Evolutionary conservation across 2,113 vertebrate species (phyloP).

Genomic region (Spheniscus mendiculus): DNA sequence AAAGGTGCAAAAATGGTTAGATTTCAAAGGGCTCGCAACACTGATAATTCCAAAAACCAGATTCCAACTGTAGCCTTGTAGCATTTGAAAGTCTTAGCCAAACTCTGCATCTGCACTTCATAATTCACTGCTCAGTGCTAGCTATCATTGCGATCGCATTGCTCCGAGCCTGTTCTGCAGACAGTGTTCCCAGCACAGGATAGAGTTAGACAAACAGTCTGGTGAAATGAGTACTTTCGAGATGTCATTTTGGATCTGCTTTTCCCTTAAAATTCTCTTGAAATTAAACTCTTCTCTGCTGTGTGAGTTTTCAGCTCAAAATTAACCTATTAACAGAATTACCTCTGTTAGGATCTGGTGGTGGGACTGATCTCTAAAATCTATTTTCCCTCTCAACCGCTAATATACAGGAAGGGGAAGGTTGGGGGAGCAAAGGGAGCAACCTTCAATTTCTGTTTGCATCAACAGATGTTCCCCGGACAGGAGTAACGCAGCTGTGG

Average conservation of each 20-base stretch:
- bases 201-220: background rate
- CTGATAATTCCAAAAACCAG: background rate
- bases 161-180: background rate
- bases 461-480: background rate
- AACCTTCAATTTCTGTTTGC: background rate
- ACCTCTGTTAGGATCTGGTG: background rate
- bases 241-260: background rate
- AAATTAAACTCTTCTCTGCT: background rate
- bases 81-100: background rate
- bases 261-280: background rate
- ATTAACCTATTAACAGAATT: background rate
- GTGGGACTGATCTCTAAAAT: background rate
- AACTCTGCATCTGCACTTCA: background rate
- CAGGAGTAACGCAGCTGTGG: background rate
- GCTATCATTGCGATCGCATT: fast-evolving
- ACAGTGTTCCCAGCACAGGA: background rate
- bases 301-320: background rate
- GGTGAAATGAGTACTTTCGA: background rate
- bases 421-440: background rate
- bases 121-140: background rate
- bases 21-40: background rate
- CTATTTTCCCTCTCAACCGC: background rate
- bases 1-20: background rate
- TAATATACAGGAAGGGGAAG: background rate
- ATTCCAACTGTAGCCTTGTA: background rate